phyloP scores from a whole-genome alignment of 2,797 vertebrate species.

The Alfaro cultratus region DNA sequence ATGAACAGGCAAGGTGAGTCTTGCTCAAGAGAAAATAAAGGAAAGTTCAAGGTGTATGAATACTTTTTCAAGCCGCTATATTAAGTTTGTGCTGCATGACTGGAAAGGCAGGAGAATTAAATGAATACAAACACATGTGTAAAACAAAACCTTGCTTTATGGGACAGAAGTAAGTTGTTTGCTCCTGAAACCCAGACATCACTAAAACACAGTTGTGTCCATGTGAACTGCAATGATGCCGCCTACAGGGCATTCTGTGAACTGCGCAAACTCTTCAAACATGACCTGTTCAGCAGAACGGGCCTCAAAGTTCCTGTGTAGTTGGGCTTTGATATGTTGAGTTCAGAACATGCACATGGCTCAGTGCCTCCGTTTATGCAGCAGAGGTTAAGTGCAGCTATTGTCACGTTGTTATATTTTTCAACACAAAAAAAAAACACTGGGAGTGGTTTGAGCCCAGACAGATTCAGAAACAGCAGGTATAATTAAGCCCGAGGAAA shows the following conservation, averaged over 20 bases:
- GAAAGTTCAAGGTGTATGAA: too few relatives aligned
- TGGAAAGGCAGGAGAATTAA: not conserved
- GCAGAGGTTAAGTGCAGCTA: conserved; percentile 31
- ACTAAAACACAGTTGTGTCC: conserved; percentile 9
- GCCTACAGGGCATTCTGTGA: not conserved
- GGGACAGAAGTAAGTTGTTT: conserved; percentile 15
- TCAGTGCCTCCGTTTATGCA: conserved; percentile 31
- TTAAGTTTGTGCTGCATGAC: not conserved
- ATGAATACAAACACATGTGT: not conserved
- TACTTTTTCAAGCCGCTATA: too few relatives aligned
- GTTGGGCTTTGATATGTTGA: not conserved
- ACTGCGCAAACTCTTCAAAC: conserved; percentile 18
- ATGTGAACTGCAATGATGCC: conserved; percentile 23
- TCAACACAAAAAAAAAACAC: conserved; percentile 30
- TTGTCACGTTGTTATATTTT: conserved; percentile 17
- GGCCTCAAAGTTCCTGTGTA: conserved; percentile 31
- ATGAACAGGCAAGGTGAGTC: too few relatives aligned
- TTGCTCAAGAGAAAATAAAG: too few relatives aligned
- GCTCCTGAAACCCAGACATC: conserved; percentile 25
- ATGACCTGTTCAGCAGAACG: conserved; percentile 31
- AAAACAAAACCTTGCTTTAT: not conserved
- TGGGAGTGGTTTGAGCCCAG: conserved; percentile 34
- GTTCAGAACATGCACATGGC: conserved; percentile 20
- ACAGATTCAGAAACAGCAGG: conserved; percentile 34
- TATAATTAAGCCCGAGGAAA: not conserved